Conservation (phyloP, 2,797 vertebrate species). For the Lepilemur ruficaudatus region DNA sequence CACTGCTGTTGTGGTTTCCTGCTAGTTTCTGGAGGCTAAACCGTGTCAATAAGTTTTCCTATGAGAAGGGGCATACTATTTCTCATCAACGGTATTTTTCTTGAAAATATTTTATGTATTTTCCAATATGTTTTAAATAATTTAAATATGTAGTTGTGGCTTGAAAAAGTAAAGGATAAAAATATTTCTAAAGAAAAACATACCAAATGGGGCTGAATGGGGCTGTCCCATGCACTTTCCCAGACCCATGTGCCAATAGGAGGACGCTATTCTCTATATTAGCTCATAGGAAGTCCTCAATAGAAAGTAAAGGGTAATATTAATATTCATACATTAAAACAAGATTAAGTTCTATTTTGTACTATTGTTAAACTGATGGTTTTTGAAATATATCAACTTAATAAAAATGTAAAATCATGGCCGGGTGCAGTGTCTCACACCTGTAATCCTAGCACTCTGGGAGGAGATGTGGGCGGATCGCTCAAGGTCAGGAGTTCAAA, state of each 20-base stretch:
- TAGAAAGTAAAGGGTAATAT: background rate
- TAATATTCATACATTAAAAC: conserved; percentile 42
- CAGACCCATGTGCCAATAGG: too few relatives aligned
- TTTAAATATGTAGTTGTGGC: background rate
- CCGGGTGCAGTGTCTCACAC: too few relatives aligned
- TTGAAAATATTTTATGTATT: background rate
- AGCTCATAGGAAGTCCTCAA: background rate
- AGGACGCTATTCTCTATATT: too few relatives aligned
- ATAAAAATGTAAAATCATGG: background rate
- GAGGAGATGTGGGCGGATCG: too few relatives aligned
- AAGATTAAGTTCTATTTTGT: conserved; percentile 44
- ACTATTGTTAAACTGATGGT: background rate
- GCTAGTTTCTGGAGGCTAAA: background rate
- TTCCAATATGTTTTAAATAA: background rate
- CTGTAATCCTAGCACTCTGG: too few relatives aligned
- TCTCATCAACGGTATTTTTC: background rate
- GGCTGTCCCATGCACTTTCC: too few relatives aligned
- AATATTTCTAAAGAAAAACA: background rate
- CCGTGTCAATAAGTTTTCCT: background rate
- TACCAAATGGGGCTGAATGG: background rate
- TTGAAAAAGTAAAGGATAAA: conserved; percentile 1
- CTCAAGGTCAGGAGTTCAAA: too few relatives aligned
- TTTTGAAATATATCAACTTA: conserved; percentile 62
- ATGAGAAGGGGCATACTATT: background rate
- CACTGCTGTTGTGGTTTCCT: background rate